Base-by-base conservation (phyloP, 2,888 invertebrate species). In the Acleris emargana region DNA sequence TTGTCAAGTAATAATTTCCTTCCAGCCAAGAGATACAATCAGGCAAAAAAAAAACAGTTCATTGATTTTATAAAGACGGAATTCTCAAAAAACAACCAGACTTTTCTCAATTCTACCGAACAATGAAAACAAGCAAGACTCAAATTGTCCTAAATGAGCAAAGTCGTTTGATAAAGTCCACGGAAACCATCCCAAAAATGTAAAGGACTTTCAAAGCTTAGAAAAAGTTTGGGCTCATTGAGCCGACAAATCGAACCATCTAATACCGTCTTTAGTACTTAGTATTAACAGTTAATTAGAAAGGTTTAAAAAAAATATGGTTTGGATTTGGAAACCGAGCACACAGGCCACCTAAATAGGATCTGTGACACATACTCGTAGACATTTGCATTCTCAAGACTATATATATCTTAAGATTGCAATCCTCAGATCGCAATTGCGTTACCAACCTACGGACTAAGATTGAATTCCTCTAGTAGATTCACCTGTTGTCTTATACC, bases 71-170 rank as follows among this genome's bases (percentile, higher is more conserved):
- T 43, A n/a, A 55, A 43, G 55, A 45, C 17, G 25, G 17, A 57
- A 57, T 45, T 45, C 45, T 13, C 28, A 25, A 43, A 57, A 17
- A 47, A 43, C 42, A 42, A 22, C 22, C 20, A 5, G 42, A 42
- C 22, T 58, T 50, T 45, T 28, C n/a, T 17, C 43, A 32, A 22
- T 43, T 55, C 42, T 18, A 5, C 25, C 17, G 28, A 58, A 63
- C 58, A 52, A 58, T 50, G 25, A 25, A 62, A 55, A 18, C 57
- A 51, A 52, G 42, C 28, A n/a, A 63, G 51, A 16, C 51, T 62
- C 51, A 51, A 63, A 58, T 28, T 50, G 51, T 50, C 57, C 62
- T 25, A 57, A 63, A 63, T 43, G 63, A 58, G 58, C 42, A 20
- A 62, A 62, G 51, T 57, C 57, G 28, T 57, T 57, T 57, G 57